phyloP scores from a whole-genome alignment of 2,888 invertebrate genomes.

The Hemistola chrysoprasaria region DNA sequence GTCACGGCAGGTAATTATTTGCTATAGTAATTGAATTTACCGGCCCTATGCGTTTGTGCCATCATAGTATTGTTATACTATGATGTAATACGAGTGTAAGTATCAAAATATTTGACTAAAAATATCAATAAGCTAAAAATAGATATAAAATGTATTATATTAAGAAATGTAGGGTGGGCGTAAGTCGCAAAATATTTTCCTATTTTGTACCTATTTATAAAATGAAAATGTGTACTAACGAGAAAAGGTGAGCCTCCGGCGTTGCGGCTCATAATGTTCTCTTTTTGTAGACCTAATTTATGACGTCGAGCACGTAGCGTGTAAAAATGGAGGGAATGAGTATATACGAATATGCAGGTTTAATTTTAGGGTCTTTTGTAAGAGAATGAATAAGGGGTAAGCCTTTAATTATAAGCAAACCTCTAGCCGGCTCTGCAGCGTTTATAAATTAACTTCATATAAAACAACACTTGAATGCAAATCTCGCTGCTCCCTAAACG shows the following conservation, averaged over 20 bases:
- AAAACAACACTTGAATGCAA: constrained; percentile 48
- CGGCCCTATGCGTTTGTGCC: too few species aligned
- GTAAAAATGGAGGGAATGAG: constrained; percentile 63
- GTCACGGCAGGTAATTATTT: too few species aligned
- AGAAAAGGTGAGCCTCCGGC: constrained; percentile 58
- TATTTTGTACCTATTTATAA: constrained; percentile 46
- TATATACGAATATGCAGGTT: constrained; percentile 69
- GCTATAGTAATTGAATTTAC: too few species aligned
- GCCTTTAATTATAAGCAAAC: constrained; percentile 68
- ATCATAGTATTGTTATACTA: too few species aligned
- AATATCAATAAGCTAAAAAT: too few species aligned
- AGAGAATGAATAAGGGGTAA: constrained; percentile 63
- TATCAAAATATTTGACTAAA: too few species aligned
- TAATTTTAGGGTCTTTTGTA: constrained; percentile 68
- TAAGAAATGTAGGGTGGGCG: background rate
- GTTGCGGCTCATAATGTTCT: constrained; percentile 58
- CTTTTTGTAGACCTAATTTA: constrained; percentile 72
- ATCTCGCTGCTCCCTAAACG: constrained; percentile 33
- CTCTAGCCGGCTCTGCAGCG: constrained; percentile 41
- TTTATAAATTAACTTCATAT: constrained; percentile 54
- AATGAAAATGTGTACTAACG: constrained; percentile 56
- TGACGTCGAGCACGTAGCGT: constrained; percentile 62
- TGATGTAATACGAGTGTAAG: too few species aligned
- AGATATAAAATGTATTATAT: too few species aligned
- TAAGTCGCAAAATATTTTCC: constrained; percentile 34